Percentiles rank a stretch among this genome's conserved stretches.
Evolutionary conservation across 2,888 invertebrate species (phyloP).

Genomic region (Xanthia icteritia): DNA sequence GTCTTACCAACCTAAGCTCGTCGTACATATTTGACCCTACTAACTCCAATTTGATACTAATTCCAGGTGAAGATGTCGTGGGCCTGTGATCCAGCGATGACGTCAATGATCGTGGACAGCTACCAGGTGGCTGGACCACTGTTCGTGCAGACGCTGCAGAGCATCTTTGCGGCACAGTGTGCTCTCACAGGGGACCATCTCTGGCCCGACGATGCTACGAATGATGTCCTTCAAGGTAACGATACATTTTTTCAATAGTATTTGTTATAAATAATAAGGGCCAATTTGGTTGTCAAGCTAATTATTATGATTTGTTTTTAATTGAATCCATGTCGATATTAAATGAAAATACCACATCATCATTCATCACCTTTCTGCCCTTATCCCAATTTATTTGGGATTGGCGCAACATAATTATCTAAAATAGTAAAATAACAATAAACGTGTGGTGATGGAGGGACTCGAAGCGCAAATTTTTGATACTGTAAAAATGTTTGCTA

Average conservation of each 20-base stretch:
- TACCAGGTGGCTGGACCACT: slow-evolving; percentile 82
- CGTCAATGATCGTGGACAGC: slow-evolving; percentile 69
- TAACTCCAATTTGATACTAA: neutral
- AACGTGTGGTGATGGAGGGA: neutral
- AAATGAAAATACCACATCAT: no score
- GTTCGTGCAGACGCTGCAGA: slow-evolving; percentile 90
- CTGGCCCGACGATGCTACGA: slow-evolving; percentile 89
- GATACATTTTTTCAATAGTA: neutral
- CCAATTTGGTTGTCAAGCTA: neutral
- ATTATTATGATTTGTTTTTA: slow-evolving; percentile 26
- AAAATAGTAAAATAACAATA: neutral
- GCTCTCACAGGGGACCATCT: slow-evolving; percentile 72
- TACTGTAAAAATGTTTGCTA: no score
- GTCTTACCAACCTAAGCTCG: neutral
- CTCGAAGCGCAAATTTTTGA: neutral
- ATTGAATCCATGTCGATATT: no score
- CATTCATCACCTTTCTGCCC: no score
- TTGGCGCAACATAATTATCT: neutral
- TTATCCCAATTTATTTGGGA: no score
- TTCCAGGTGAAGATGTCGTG: slow-evolving; percentile 72
- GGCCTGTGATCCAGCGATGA: slow-evolving; percentile 74
- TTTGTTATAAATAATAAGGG: neutral
- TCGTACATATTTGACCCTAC: neutral
- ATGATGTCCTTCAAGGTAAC: slow-evolving; percentile 76
- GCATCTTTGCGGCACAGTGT: slow-evolving; percentile 90